Conservation (phyloP, 2,797 vertebrate species). For the Phataginus tricuspis region DNA sequence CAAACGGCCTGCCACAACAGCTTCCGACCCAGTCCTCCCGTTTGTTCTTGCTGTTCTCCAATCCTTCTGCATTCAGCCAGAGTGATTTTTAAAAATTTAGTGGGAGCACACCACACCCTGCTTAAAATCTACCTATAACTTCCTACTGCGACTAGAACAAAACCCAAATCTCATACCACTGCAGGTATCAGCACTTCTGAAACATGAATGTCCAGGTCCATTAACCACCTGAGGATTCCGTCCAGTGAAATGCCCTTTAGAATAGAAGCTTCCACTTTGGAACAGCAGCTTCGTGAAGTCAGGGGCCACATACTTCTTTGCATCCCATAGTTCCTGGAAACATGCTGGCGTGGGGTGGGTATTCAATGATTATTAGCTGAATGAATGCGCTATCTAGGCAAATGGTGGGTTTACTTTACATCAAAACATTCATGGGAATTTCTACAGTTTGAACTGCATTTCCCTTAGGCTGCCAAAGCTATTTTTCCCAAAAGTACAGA, state of each 20-base stretch:
- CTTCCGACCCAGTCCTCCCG: background rate
- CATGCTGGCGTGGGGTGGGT: background rate
- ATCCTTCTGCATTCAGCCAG: background rate
- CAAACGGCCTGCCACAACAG: background rate
- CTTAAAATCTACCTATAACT: background rate
- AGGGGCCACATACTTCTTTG: background rate
- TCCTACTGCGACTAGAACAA: background rate
- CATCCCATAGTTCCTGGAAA: background rate
- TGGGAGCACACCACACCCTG: background rate
- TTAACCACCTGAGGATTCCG: fast-evolving
- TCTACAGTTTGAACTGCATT: conserved; percentile 59
- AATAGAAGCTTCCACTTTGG: background rate
- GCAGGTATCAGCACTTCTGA: background rate
- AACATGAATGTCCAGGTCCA: no score
- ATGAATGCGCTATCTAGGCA: background rate
- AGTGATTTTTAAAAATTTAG: background rate
- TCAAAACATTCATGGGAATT: conserved; percentile 29
- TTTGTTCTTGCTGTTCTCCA: background rate
- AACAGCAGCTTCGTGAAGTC: background rate
- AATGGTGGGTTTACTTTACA: background rate
- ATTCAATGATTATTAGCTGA: background rate
- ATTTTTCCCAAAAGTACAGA: conserved; percentile 60
- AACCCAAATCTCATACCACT: background rate
- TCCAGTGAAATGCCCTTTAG: no score
- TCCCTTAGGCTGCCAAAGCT: conserved; percentile 56